Evolutionary conservation across 2,113 vertebrate species (phyloP), one percentile per base, ranked within the genome.

Genomic region (Hemicordylus capensis): DNA sequence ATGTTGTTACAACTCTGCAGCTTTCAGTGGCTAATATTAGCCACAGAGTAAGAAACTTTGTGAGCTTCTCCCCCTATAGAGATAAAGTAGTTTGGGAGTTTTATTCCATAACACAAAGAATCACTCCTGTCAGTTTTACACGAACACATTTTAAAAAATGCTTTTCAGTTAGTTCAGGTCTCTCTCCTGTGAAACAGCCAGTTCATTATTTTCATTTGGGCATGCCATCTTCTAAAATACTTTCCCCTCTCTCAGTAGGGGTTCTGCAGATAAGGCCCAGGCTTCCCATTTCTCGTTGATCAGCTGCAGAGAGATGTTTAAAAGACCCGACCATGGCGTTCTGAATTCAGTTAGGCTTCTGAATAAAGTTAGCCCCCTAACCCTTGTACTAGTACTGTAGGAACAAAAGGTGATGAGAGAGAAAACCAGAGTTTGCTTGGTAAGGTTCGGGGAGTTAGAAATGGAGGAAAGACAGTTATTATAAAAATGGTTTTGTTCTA

Each of bases 81-180:
- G 44, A n/a, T 64, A 31, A 26, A 6, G 11, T 42, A 39, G 34
- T 56, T 66, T 39, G 15, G 46, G 58, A 37, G 31, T 48, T 79
- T 81, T 67, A n/a, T 73, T 75, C 22, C 44, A 20, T 42, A 34
- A 34, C 20, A 44, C 1, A 14, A 37, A 64, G 69, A 54, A 48
- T 72, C 20, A 48, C 66, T 59, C 58, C 46, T 81, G 37, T 75
- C 46, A n/a, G 28, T 80, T 80, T 75, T 86, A 28, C 59, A 42
- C 11, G 28, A 37, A 63, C 46, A 70, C 3, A 19, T 14, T 22
- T 76, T n/a, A 9, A 2, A n/a, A 56, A n/a, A 14, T 63, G 28
- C 10, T 19, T 2, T 6, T 0, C 0, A 11, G 11, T 46, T 0
- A 0, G 37, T 80, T 31, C 28, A 2, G 5, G 54, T 74, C 58